These are phyloP conservation scores for Aplodontia rufa DNA, from an alignment of 2,113 vertebrate species.

Conservation along the genomic window DNA sequence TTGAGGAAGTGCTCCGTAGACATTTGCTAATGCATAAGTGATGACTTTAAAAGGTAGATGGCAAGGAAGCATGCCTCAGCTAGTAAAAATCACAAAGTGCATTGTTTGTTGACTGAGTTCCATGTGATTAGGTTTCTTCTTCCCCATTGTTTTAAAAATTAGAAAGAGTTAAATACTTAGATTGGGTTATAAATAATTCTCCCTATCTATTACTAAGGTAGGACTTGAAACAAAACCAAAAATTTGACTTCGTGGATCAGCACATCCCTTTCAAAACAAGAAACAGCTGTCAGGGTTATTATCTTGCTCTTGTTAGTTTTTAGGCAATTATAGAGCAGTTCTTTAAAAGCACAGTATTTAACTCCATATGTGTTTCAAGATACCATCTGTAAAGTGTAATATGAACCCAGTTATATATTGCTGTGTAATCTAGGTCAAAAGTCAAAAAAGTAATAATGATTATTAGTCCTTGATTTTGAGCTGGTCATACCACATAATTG, in stretches of 20 bases:
- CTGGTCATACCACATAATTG: background rate
- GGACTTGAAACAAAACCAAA: background rate
- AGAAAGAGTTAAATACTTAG: slow-evolving; percentile 14
- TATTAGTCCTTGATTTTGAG: slow-evolving; percentile 16
- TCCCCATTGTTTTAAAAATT: background rate
- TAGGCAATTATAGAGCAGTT: background rate
- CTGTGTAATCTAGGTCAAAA: slow-evolving; percentile 45
- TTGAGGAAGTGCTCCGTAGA: background rate
- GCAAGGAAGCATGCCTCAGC: background rate
- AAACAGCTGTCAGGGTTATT: background rate
- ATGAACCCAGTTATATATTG: background rate
- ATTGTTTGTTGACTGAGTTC: background rate
- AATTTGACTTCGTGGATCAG: background rate
- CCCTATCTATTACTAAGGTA: background rate
- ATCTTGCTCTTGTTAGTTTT: slow-evolving; percentile 5
- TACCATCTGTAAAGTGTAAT: slow-evolving; percentile 7
- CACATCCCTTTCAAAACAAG: slow-evolving; percentile 15
- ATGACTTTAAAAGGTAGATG: background rate
- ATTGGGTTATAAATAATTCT: background rate
- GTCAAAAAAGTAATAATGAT: background rate
- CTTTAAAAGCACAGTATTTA: slow-evolving; percentile 53
- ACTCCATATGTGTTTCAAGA: background rate
- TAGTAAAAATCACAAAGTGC: background rate
- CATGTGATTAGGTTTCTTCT: background rate
- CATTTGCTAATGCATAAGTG: background rate